Base-by-base conservation (phyloP, 2,888 invertebrate genomes). In the Uropetala carovei region DNA sequence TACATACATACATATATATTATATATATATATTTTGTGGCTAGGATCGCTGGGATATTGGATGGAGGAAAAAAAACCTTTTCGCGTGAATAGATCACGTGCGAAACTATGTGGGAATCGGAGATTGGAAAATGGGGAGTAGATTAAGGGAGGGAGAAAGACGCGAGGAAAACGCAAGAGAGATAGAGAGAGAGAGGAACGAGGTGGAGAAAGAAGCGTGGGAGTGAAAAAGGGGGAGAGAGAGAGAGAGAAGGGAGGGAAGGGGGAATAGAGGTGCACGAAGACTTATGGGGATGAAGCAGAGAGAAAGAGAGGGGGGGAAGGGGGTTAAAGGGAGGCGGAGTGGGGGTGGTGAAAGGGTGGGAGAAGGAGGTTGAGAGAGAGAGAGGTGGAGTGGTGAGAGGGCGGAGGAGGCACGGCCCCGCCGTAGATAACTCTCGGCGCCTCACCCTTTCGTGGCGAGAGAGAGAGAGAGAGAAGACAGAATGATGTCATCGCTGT, bases 401-500 rank as follows among this genome's bases (percentile, higher is more conserved):
- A 16, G 16, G 22, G 68, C n/a, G 7, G 64, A n/a, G 64, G 64
- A 64, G n/a, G 64, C n/a, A n/a, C 64, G 64, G 68, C n/a, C 68
- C 18, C 75, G 16, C 75, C 27, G 27, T 75, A 75, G 75, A 75
- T 75, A 75, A 75, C 75, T 75, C 75, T 43, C 3, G 43, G 43
- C 43, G 5, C 64, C n/a, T 83, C 83, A 43, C 83, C 83, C 83
- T 83, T 43, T 83, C 83, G 56, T 64, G 16, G 43, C 43, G n/a
- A 64, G 83, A 43, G 43, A 7, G 18, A 64, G n/a, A 64, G 83
- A 43, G 43, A 7, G 18, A 64, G 64, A n/a, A 43, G 83, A 75
- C 83, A 56, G 83, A 83, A n/a, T 56, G 83, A 56, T 83, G 56
- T 83, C 83, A 56, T 57, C 83, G 83, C 56, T 56, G 83, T 43